Percentiles rank a stretch among this genome's conserved stretches.
These are phyloP conservation scores for Xiphophorus hellerii DNA, from an alignment of 2,113 vertebrate species.

Conservation along the genomic window DNA sequence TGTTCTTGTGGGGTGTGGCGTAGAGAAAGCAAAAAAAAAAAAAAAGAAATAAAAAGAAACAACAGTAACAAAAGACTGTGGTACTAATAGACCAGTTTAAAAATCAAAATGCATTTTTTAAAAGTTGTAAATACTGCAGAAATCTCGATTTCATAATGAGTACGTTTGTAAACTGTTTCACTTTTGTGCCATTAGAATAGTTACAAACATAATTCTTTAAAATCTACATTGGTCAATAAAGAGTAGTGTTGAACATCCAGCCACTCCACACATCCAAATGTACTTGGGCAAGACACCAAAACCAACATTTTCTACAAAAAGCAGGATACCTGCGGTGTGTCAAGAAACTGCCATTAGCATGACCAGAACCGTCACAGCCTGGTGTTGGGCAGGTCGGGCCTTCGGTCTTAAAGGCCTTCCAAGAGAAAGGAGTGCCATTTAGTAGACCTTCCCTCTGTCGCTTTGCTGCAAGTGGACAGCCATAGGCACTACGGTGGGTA, in stretches of 20 bases:
- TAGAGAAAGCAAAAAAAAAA: no score
- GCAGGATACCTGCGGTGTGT: slow-evolving; percentile 91
- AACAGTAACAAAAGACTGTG: no score
- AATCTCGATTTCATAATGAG: no score
- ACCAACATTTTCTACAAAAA: neutral
- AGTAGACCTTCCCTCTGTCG: slow-evolving; percentile 94
- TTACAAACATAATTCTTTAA: no score
- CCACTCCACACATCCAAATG: neutral
- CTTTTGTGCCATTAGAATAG: no score
- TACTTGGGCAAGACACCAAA: neutral
- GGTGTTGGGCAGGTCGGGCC: slow-evolving; percentile 95
- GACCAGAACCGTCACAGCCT: slow-evolving; percentile 94
- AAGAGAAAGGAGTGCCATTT: slow-evolving; percentile 92
- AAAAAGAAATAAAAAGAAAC: no score
- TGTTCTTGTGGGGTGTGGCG: no score
- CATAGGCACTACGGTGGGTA: slow-evolving; percentile 96
- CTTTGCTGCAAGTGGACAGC: slow-evolving; percentile 93
- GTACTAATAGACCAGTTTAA: no score
- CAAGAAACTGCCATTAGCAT: slow-evolving; percentile 96
- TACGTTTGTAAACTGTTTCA: no score
- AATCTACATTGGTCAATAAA: no score
- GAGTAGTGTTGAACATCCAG: neutral
- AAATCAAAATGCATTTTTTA: neutral
- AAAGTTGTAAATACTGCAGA: neutral
- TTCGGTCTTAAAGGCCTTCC: slow-evolving; percentile 95